Evolutionary conservation across 2,888 invertebrate species (phyloP), one percentile per base, ranked within the genome.

Genomic region (Patella ulyssiponensis): DNA sequence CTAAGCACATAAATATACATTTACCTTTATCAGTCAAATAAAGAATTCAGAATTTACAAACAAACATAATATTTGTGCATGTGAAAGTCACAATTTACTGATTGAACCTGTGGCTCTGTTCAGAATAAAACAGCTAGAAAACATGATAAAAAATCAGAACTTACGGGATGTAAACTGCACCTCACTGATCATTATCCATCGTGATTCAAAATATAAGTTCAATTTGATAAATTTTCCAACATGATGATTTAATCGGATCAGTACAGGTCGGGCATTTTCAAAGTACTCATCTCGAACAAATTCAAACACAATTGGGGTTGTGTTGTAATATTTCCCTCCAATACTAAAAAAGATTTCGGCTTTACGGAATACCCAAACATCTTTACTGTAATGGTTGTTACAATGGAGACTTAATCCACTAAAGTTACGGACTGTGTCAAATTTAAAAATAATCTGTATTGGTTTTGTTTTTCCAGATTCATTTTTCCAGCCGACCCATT

Each of bases 161-260:
- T 82, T 80, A 96, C 96, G 94, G 86, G 97, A 97, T 86, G 95
- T 95, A 91, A 97, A 97, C 77, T 95, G 94, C 82, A 97, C 94
- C 92, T 98, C 97, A 92, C 96, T 96, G 88, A 98, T 94, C 92
- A 97, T 94, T 85, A 97, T 95, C 97, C 97, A 97, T 77, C 95
- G 93, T 20, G 95, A 94, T 3, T 96, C 95, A 91, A 97, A 97
- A 84, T 94, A 94, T 75, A 97, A 93, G 86, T 95, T 83, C 94
- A 84, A 95, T 92, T 89, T 95, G 79, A 97, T 95, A 93, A 94
- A 96, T 88, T 94, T 94, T 51, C 96, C 97, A 74, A 97, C 94
- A 73, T 95, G 94, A 88, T 96, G 95, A 88, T 96, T 95, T 56
- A 97, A 93, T 85, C 95, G 95, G 87, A 98, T 95, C 89, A 94